phyloP scores from a whole-genome alignment of 2,797 vertebrate genomes.

The Scolopax bukidnonensis region DNA sequence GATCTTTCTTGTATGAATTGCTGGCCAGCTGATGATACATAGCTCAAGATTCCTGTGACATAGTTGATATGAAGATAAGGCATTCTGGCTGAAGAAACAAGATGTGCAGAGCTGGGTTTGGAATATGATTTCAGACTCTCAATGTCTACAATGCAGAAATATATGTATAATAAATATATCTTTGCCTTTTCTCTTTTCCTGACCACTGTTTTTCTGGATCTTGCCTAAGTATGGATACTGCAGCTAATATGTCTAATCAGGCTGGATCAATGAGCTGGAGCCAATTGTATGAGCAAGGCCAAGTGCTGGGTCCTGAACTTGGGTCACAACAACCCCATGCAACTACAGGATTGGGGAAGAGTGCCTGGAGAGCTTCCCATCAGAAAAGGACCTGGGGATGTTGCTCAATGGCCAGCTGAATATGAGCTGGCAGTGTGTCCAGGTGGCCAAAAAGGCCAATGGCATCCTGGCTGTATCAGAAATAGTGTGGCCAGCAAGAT shows the following conservation, averaged over 20 bases:
- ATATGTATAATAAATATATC: not conserved
- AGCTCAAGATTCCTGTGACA: not conserved
- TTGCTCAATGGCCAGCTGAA: rapidly evolving
- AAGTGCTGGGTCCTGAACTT: not conserved
- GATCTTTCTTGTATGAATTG: not conserved
- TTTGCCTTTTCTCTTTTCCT: not conserved
- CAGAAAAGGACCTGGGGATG: not conserved
- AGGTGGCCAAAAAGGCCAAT: not conserved
- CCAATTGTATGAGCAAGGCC: not conserved
- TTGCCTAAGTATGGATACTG: not conserved
- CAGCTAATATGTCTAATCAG: not conserved
- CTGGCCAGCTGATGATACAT: not conserved
- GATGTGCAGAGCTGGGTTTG: not conserved
- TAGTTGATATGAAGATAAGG: not conserved
- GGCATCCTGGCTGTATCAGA: not conserved
- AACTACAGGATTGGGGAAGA: not conserved
- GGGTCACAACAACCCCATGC: not conserved
- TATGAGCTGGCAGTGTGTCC: not conserved
- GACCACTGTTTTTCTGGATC: not conserved
- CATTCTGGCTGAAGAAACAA: not conserved
- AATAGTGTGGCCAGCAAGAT: not conserved
- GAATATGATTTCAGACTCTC: not conserved
- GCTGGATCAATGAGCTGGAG: not conserved
- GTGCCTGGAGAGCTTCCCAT: not conserved
- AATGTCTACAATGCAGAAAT: not conserved